phyloP scores from a whole-genome alignment of 2,113 vertebrate genomes.

The Calyptomena viridis region DNA sequence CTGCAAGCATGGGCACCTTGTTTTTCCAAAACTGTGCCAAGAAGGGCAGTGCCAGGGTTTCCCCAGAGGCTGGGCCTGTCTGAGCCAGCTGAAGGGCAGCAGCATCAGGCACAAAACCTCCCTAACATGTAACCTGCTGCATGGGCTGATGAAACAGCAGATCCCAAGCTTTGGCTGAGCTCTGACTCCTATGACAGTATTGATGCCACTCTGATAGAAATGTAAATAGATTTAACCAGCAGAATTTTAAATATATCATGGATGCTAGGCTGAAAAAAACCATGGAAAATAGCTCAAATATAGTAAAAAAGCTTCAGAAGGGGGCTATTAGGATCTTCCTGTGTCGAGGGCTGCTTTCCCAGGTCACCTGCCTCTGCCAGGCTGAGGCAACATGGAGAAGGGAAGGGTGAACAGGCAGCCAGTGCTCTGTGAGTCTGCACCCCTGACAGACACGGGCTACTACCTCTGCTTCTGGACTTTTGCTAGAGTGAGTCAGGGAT shows the following conservation, averaged over 20 bases:
- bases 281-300: not conserved
- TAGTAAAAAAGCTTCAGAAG: not conserved
- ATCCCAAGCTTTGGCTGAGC: not conserved
- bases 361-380: not conserved
- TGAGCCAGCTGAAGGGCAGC: not conserved
- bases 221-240: not conserved
- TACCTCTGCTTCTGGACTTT: not conserved
- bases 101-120: not conserved
- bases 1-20: not conserved
- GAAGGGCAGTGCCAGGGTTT: not conserved
- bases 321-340: not conserved
- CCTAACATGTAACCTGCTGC: not conserved
- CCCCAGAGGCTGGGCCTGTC: not conserved
- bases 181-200: not conserved
- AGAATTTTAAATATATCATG: not conserved
- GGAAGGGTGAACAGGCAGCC: not conserved
- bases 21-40: not conserved
- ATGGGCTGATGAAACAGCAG: not conserved
- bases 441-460: not conserved
- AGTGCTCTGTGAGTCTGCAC: not conserved
- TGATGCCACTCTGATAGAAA: not conserved
- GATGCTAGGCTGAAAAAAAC: not conserved
- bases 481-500: not conserved
- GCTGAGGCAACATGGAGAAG: accelerated
- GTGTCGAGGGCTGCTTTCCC: accelerated